Percentiles rank a stretch among this genome's conserved stretches.
Evolutionary conservation across 1,140 invertebrate species (phyloP).

Genomic region (Antheraea pernyi): DNA sequence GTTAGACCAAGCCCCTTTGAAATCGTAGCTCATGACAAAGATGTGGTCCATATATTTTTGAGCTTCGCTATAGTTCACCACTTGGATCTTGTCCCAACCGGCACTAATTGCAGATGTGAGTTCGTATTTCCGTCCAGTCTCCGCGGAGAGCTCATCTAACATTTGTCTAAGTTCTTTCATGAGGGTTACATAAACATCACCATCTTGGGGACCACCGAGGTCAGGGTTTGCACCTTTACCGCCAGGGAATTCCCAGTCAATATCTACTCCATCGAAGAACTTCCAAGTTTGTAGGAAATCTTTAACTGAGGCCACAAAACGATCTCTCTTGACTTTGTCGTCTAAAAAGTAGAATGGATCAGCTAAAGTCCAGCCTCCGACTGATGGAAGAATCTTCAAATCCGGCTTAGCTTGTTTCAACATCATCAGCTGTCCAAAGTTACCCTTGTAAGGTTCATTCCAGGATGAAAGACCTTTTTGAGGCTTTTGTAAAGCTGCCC

Average conservation of each 20-base stretch:
- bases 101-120: slow-evolving; percentile 69
- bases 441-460: slow-evolving; percentile 75
- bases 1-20: slow-evolving; percentile 73
- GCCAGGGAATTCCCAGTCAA: slow-evolving; percentile 74
- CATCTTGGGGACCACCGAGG: slow-evolving; percentile 63
- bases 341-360: slow-evolving; percentile 74
- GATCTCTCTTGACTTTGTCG: slow-evolving; percentile 57
- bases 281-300: slow-evolving; percentile 73
- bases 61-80: slow-evolving; percentile 64
- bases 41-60: slow-evolving; percentile 73
- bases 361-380: slow-evolving; percentile 72
- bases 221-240: slow-evolving; percentile 70
- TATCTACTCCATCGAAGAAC: slow-evolving; percentile 73
- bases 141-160: slow-evolving; percentile 57
- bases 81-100: slow-evolving; percentile 73
- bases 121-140: slow-evolving; percentile 68
- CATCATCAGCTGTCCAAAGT: slow-evolving; percentile 71
- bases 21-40: slow-evolving; percentile 73
- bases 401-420: slow-evolving; percentile 68
- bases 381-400: slow-evolving; percentile 68
- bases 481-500: slow-evolving; percentile 73
- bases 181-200: slow-evolving; percentile 55
- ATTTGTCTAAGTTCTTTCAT: slow-evolving; percentile 71
- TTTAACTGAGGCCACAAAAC: slow-evolving; percentile 68
- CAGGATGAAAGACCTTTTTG: slow-evolving; percentile 68